Conservation (phyloP, 2,888 invertebrate species). For the Chloroclysta siterata region DNA sequence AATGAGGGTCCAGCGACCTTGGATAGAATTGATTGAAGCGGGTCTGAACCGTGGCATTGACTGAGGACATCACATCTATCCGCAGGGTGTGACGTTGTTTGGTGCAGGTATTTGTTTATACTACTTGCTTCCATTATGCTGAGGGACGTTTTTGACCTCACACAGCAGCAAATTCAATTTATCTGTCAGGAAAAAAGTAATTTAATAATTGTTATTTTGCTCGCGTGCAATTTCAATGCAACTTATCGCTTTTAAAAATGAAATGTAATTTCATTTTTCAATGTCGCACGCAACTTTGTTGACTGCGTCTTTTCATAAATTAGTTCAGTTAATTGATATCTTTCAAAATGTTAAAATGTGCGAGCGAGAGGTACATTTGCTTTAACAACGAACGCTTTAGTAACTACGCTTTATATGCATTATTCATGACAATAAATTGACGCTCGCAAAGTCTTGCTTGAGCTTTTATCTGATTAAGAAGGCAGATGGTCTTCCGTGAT, state of each 20-base stretch:
- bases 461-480: constrained; percentile 18
- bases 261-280: no score
- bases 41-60: background rate
- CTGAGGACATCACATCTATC: background rate
- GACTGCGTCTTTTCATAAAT: no score
- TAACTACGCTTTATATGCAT: constrained; percentile 48
- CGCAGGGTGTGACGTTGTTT: background rate
- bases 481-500: constrained; percentile 6
- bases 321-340: no score
- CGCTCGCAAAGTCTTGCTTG: constrained; percentile 35
- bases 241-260: no score
- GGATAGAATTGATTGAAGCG: background rate
- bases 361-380: no score
- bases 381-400: constrained; percentile 40
- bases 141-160: no score
- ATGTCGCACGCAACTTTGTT: no score
- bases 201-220: no score
- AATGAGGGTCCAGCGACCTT: background rate
- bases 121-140: background rate
- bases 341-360: no score
- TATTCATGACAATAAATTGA: constrained; percentile 71
- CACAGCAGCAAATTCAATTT: no score
- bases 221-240: no score
- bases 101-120: background rate
- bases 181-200: no score